Base-by-base conservation (phyloP, 2,113 vertebrate species). In the Aegypius monachus region DNA sequence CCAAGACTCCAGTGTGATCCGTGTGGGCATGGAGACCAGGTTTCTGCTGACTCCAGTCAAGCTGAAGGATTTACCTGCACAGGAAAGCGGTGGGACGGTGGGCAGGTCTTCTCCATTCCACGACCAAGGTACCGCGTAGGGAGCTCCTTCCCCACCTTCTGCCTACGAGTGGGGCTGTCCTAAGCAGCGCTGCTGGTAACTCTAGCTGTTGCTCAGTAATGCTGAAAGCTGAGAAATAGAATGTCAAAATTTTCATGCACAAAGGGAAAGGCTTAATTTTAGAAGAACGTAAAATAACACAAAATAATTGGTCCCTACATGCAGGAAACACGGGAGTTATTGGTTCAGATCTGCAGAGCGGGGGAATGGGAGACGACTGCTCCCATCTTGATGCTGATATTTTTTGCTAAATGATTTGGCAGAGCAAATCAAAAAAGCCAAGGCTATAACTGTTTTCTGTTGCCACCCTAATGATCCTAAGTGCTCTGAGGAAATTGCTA, bases 401-500 rank as follows among this genome's bases (percentile, higher is more conserved):
- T 62, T 91, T 87, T 59, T 88, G 11, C 59, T 87, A 58, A 86
- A 55, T 25, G 13, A 36, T 86, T 95, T 86, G 63, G 68, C 47
- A 84, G 32, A 92, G 55, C 55, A 91, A 86, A 92, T 47, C 1
- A 73, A 88, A 90, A 65, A 90, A 62, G 13, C 27, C 27, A 80
- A 65, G 11, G 40, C n/a, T 92, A 5, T 63, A 68, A 50, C 26
- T 67, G 25, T 67, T 88, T 95, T 82, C 42, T 83, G 23, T 81
- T 42, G 12, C 36, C 31, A 78, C 42, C 8, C 27, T 92, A 84
- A 88, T 63, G 77, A 84, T 67, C 61, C 34, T 86, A 79, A 88
- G 42, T 72, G 77, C 80, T 92, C 48, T 65, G 88, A 88, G 52
- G 47, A 95, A 95, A 93, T 68, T 14, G 13, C 42, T 27, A 27